Base-by-base conservation (phyloP, 1,140 invertebrate genomes). In the Cyclargus thomasi region DNA sequence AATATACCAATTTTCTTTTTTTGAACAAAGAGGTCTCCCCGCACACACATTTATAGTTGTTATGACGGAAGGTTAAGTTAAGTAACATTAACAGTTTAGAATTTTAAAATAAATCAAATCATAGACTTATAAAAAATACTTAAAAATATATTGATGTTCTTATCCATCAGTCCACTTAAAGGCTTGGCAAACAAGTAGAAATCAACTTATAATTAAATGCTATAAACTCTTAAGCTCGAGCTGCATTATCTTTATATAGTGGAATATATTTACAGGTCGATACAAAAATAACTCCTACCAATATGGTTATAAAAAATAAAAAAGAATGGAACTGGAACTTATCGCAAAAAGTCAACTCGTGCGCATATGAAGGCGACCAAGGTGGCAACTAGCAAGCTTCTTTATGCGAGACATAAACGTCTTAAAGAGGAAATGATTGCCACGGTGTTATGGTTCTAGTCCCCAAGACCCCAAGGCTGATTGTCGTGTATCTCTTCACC, bases 301-400 rank as follows among this genome's bases (percentile, higher is more conserved):
- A 29, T 29, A 47, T 10, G 55, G 17, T 59, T 4, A 17, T 18
- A 55, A 59, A 59, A 20, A 59, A 22, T 20, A 20, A 59, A 59
- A 59, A 59, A 59, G 55, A 80, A 82, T 77, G 81, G 78, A 83
- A 81, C 70, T 68, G 70, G 78, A 69, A 79, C 72, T 76, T 73
- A 76, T 74, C 73, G 83, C 81, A 87, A 87, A 88, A 88, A 87
- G 67, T 78, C 65, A 78, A 83, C 85, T 86, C 85, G 76, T 80
- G 83, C 82, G 80, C 83, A 88, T 85, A 78, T 83, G 83, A 88
- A 89, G 85, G 85, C 82, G 77, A 86, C 76, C 80, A 78, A 88
- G 83, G 83, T 87, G 79, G 80, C 79, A 82, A 75, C 78, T 69
- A 69, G 39, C 39, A 16, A 47, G 39, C 10, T 64, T 76, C 62